These are phyloP conservation scores for Agrotis ipsilon DNA, from an alignment of 2,888 invertebrate species.

Conservation along the genomic window DNA sequence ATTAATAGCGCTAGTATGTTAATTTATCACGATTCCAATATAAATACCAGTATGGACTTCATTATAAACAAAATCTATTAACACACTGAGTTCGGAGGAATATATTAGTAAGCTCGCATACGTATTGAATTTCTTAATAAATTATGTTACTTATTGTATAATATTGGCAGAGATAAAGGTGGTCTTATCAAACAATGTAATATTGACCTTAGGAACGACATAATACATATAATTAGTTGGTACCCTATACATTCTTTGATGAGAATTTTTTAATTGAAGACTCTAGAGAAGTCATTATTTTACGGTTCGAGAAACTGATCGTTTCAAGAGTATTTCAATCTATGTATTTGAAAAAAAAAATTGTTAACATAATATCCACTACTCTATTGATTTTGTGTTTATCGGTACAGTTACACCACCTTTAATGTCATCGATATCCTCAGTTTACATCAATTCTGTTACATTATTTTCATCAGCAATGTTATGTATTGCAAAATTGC, in stretches of 20 bases:
- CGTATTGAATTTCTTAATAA: background rate
- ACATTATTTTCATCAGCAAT: background rate
- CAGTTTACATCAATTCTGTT: background rate
- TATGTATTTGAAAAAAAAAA: too few species aligned
- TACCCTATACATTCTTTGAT: too few species aligned
- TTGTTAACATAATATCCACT: too few species aligned
- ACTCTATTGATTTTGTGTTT: background rate
- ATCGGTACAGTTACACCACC: background rate
- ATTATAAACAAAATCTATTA: conserved; percentile 10
- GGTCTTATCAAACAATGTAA: conserved; percentile 1
- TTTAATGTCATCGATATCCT: background rate
- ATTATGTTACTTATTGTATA: background rate
- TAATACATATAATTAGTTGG: background rate
- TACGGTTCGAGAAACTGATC: background rate
- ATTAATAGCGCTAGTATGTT: conserved; percentile 3
- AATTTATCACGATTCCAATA: conserved; percentile 34
- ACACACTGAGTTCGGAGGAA: conserved; percentile 3
- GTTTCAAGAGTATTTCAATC: too few species aligned
- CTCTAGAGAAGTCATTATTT: background rate
- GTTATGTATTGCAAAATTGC: background rate
- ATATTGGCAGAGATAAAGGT: background rate
- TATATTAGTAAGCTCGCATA: background rate
- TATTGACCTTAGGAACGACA: background rate
- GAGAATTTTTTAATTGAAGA: background rate
- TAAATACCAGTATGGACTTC: conserved; percentile 17